Base-by-base conservation (phyloP, 2,113 vertebrate species). In the Corythornis vintsioides region DNA sequence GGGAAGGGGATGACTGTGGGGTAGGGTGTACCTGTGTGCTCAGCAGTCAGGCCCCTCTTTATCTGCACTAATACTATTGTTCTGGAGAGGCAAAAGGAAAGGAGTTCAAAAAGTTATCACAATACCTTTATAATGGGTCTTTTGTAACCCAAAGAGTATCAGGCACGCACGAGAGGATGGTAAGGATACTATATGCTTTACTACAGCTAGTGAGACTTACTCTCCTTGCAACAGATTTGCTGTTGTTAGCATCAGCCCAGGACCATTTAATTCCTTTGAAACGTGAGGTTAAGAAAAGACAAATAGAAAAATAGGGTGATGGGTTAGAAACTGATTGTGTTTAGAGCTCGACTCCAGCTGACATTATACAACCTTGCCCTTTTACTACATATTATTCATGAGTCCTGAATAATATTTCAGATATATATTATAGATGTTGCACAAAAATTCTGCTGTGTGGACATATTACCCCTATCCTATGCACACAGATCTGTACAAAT, bases 221-320 rank as follows among this genome's bases (percentile, higher is more conserved):
- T 85, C 24, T 56, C 20, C 35, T 40, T 86, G 10, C 19, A 72
- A 90, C 67, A 70, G 18, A 78, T 90, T 84, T 92, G n/a, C 70
- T 91, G 19, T 16, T 85, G 89, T 91, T 86, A 73, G 70, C 45
- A 75, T 42, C 21, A 26, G 20, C 76, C 18, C 71, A 82, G 89
- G 76, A 55, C 21, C 35, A 28, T 29, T 19, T 20, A 47, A 64
- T 71, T 92, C n/a, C 38, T 85, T 47, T 77, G 83, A 77, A 76
- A 88, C 59, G 12, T 70, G 65, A 85, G 12, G 60, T 69, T 89
- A 82, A 70, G 73, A 73, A 53, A 4, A 89, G 72, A n/a, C 8
- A 92, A 86, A 84, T 14, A 92, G 55, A 90, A 92, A 78, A 93
- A 73, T 10, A 79, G 20, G 7, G 11, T 19, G 26, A 21, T 84